Base-by-base conservation (phyloP, 2,888 invertebrate species). In the Zhengitettix transpicula region DNA sequence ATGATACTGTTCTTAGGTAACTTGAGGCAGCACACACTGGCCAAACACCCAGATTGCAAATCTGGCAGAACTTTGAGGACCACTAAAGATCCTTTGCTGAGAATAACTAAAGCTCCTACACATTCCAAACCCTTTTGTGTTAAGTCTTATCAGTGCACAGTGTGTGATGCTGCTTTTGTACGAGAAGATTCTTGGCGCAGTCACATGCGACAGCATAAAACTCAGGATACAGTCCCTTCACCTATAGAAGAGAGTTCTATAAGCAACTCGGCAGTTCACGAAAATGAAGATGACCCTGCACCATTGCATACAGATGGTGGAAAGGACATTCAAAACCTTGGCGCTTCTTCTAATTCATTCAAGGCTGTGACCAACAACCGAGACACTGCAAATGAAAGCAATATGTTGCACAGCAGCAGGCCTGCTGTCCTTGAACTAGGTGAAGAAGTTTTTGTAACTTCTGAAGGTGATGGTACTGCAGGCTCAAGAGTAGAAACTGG, bases 131-230 rank as follows among this genome's bases (percentile, higher is more conserved):
- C 61, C 47, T 60, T 64, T 53, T 69, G 69, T 60, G 64, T 66
- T 58, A 70, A 70, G 63, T 63, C 66, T 0, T 71, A 69, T 62
- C 63, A 67, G 47, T 75, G 75, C 65, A 64, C 66, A 1, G 60
- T 66, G 9, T 75, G 75, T 64, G 65, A 67, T 9, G 70, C 69
- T 12, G 66, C 71, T 0, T 75, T 75, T 67, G 74, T 74, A 0
- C 65, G 73, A 41, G 71, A 73, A 64, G 73, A 74, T 60, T 74
- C 74, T 0, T 66, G 74, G 55, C 66, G 70, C n/a, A 71, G 73
- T 64, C 75, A 75, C 65, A 60, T 72, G 58, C 67, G 70, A 41
- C 72, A 72, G 55, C 75, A 75, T 54, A 60, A 60, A 16, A 41
- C 53, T 16, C 40, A 52, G n/a, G 54, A 44, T 28, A 17, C 15